These are phyloP conservation scores for Adelognathus sp. DNA, from an alignment of 2,888 invertebrate species.

Conservation along the genomic window DNA sequence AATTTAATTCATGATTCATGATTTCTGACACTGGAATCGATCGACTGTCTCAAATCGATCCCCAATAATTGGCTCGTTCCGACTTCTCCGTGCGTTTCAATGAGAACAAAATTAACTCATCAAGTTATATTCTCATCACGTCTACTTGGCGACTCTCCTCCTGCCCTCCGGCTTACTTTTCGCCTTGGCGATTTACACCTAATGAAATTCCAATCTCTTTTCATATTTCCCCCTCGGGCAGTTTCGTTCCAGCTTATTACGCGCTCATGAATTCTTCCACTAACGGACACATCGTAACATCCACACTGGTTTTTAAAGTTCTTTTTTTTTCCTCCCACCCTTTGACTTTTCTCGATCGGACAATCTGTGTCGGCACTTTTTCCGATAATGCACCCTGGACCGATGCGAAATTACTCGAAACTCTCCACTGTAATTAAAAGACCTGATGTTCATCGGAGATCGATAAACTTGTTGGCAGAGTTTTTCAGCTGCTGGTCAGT, in stretches of 20 bases:
- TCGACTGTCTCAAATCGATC: neutral
- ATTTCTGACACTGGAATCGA: neutral
- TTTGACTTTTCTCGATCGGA: neutral
- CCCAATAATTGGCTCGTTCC: neutral
- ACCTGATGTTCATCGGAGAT: constrained; percentile 31
- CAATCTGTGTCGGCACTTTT: constrained; percentile 5
- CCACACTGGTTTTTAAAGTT: neutral
- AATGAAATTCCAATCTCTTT: constrained; percentile 36
- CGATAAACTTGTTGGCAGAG: constrained; percentile 37
- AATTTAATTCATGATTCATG: neutral
- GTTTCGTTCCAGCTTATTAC: neutral
- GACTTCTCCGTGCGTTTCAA: neutral
- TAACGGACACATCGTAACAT: neutral
- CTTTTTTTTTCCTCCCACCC: neutral
- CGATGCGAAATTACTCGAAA: constrained; percentile 10
- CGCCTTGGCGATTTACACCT: neutral
- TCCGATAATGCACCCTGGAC: neutral
- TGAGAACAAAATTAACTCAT: neutral
- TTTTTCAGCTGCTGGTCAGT: neutral
- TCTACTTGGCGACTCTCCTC: neutral
- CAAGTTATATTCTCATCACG: neutral
- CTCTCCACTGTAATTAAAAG: constrained; percentile 43
- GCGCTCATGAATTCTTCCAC: neutral
- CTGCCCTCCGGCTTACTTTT: constrained; percentile 18
- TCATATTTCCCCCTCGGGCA: neutral